These are phyloP conservation scores for Lota lota DNA, from an alignment of 2,113 vertebrate species.

Conservation along the genomic window DNA sequence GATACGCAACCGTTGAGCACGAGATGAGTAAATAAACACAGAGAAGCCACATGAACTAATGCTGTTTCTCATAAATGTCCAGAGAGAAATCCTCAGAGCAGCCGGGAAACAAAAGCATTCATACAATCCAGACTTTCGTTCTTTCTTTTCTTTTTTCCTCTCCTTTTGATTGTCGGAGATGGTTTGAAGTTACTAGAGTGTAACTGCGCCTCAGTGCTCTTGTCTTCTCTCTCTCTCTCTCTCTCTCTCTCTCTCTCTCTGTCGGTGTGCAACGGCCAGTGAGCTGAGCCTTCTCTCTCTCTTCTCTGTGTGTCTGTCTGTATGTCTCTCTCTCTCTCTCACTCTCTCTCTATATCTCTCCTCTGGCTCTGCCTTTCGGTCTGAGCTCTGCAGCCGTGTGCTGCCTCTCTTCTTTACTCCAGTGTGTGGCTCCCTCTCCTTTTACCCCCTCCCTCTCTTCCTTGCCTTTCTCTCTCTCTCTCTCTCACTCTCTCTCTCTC, in stretches of 20 bases:
- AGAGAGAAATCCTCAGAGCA: constrained; percentile 38
- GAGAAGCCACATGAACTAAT: constrained; percentile 5
- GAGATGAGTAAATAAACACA: too few relatives aligned
- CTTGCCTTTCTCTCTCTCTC: neutral
- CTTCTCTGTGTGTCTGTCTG: constrained; percentile 14
- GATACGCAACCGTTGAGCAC: too few relatives aligned
- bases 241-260: neutral
- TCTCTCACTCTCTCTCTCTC: constrained; percentile 2
- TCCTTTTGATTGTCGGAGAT: constrained; percentile 35
- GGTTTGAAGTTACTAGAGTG: constrained; percentile 65
- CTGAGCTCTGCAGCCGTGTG: constrained; percentile 53
- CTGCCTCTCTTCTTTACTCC: constrained; percentile 67
- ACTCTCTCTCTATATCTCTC: constrained; percentile 53
- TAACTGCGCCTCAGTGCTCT: constrained; percentile 54
- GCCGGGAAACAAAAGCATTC: constrained; percentile 34
- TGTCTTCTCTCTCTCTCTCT: constrained; percentile 27
- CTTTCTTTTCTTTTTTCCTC: constrained; percentile 19
- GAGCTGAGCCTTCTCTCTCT: neutral
- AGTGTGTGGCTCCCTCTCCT: constrained; percentile 56
- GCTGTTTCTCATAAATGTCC: constrained; percentile 49
- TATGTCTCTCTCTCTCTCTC: constrained; percentile 46
- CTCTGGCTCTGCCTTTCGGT: constrained; percentile 53
- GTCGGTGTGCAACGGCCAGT: neutral
- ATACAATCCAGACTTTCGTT: constrained; percentile 58
- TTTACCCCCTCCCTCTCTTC: constrained; percentile 52